Conservation (phyloP, 2,113 vertebrate genomes). For the Chlamydotis undulata region DNA sequence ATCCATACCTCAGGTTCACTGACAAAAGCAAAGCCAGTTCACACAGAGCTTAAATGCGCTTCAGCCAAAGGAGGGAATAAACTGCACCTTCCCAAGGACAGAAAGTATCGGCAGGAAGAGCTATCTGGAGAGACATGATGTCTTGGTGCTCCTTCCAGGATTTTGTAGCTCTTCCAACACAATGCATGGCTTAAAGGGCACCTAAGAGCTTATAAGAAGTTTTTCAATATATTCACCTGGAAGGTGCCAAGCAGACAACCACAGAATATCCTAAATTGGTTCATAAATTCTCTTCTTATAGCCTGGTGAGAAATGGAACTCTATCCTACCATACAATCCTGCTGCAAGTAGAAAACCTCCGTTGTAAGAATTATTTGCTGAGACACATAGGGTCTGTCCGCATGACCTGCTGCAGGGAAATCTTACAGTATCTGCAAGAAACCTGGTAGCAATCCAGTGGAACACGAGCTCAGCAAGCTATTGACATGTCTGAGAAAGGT, state of each 20-base stretch:
- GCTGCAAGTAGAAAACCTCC: neutral
- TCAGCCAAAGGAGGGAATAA: neutral
- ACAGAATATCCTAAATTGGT: neutral
- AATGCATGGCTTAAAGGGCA: neutral
- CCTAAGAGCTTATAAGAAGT: neutral
- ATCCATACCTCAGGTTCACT: neutral
- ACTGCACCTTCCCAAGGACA: neutral
- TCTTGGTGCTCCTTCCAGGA: neutral
- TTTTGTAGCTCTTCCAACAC: neutral
- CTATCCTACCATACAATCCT: neutral
- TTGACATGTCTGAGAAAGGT: conserved; percentile 8
- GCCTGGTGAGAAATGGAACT: neutral
- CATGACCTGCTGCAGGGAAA: neutral
- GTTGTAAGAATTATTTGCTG: neutral
- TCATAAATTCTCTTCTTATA: neutral
- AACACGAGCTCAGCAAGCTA: neutral
- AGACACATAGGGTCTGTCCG: neutral
- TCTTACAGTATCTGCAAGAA: neutral
- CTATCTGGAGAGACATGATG: neutral
- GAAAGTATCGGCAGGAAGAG: neutral
- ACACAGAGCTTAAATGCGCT: neutral
- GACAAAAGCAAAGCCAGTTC: neutral
- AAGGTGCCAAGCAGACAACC: neutral
- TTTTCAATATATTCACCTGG: neutral
- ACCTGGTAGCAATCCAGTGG: neutral